Conservation (phyloP, 2,113 vertebrate genomes). For the Nerophis ophidion region DNA sequence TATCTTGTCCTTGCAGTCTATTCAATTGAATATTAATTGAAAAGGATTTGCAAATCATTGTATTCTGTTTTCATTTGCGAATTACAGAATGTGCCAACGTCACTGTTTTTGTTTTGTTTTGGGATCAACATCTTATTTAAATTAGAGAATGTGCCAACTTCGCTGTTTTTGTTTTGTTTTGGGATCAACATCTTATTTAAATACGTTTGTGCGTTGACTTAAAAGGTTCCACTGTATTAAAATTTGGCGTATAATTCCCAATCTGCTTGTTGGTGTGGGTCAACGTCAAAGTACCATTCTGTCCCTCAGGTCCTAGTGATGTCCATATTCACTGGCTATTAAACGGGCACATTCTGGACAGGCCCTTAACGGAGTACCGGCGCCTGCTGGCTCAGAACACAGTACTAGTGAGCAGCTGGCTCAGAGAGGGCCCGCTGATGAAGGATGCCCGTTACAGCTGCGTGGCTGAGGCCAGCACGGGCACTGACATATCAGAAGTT, state of each 20-base stretch:
- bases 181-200: no score
- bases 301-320: slow-evolving; percentile 77
- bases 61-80: no score
- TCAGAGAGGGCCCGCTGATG: slow-evolving; percentile 70
- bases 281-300: slow-evolving; percentile 47
- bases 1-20: no score
- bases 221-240: no score
- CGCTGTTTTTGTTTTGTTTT: no score
- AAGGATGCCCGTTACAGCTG: slow-evolving; percentile 80
- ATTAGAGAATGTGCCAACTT: no score
- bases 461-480: slow-evolving; percentile 70
- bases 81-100: no score
- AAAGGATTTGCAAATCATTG: no score
- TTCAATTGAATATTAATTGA: no score
- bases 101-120: no score
- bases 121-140: no score
- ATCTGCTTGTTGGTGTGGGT: not conserved
- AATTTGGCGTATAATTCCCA: not conserved
- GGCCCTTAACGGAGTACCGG: slow-evolving; percentile 66
- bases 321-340: slow-evolving; percentile 81
- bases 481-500: slow-evolving; percentile 69
- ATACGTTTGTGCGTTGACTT: no score
- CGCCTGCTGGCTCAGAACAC: slow-evolving; percentile 61
- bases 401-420: slow-evolving; percentile 83
- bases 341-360: slow-evolving; percentile 72